Evolutionary conservation across 2,113 vertebrate species (phyloP).

Genomic region (Baryphthengus martii): DNA sequence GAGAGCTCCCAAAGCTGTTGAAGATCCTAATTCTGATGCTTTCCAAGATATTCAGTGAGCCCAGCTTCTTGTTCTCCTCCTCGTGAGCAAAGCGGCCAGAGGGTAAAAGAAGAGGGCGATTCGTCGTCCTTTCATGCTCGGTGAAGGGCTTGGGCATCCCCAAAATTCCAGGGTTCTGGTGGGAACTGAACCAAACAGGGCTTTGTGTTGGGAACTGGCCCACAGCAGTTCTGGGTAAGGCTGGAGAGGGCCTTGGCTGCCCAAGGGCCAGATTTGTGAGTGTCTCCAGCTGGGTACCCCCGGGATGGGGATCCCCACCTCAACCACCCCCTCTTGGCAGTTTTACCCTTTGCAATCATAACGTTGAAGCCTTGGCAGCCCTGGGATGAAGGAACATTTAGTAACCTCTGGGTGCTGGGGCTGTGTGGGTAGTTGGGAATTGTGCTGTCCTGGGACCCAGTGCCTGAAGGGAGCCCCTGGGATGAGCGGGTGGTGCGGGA

Average conservation of each 20-base stretch:
- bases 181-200: not conserved
- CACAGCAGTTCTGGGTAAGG: not conserved
- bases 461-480: not conserved
- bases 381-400: not conserved
- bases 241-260: not conserved
- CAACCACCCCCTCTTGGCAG: not conserved
- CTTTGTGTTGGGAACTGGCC: not conserved
- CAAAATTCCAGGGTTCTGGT: not conserved
- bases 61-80: not conserved
- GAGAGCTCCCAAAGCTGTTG: not conserved
- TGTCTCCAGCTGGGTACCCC: not conserved
- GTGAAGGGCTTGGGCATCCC: not conserved
- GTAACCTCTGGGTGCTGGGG: not conserved
- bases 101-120: not conserved
- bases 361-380: not conserved
- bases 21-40: not conserved
- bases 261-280: not conserved
- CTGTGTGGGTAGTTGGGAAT: not conserved
- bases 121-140: fast-evolving
- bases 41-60: not conserved
- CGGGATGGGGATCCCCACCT: not conserved
- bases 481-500: not conserved
- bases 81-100: no score
- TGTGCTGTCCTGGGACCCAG: not conserved
- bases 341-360: fast-evolving